Evolutionary conservation across 2,113 vertebrate species (phyloP).

Genomic region (Puma concolor): DNA sequence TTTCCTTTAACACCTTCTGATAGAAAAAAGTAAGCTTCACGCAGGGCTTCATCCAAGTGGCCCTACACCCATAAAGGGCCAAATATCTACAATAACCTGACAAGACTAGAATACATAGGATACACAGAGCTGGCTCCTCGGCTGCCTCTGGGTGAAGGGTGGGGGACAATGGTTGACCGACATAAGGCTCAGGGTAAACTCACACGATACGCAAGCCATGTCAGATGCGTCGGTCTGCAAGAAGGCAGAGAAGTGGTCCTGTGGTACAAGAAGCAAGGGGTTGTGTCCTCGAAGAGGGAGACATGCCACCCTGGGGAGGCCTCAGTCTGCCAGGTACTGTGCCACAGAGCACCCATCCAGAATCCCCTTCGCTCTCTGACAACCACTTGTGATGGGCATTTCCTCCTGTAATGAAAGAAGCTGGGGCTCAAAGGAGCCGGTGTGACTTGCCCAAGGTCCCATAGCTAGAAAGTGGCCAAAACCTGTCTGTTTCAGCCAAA

Average conservation of each 20-base stretch:
- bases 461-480: neutral
- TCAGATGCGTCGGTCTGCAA: neutral
- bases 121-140: neutral
- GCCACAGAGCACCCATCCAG: neutral
- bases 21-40: neutral
- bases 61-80: neutral
- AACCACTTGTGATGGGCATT: neutral
- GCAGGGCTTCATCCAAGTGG: neutral
- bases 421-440: neutral
- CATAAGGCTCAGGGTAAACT: neutral
- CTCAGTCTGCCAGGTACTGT: neutral
- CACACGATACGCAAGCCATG: rapidly evolving
- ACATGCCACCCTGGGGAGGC: neutral
- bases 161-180: neutral
- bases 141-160: neutral
- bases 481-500: neutral
- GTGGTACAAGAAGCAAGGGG: neutral
- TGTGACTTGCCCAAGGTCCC: neutral
- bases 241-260: neutral
- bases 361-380: rapidly evolving
- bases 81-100: neutral
- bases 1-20: neutral
- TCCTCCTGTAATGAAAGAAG: neutral
- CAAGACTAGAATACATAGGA: too few species aligned
- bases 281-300: neutral